A percentile compares a stretch with the other conserved stretches of the same genome.
Conservation (phyloP, 2,888 invertebrate species). For the Cryptocephalus moraei region DNA sequence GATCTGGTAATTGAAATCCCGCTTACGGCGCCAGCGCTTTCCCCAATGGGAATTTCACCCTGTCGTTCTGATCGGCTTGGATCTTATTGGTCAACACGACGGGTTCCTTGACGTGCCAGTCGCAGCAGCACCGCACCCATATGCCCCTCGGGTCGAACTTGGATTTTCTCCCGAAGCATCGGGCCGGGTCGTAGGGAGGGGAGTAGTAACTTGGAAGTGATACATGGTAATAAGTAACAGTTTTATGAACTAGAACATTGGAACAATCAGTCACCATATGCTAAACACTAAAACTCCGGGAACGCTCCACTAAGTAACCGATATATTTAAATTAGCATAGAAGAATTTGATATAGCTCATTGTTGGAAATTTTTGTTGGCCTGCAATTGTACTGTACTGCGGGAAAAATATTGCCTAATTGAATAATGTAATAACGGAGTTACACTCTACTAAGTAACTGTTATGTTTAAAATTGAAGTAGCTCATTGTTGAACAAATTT, state of each 20-base stretch:
- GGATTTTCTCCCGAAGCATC: conserved; percentile 40
- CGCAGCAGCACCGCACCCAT: conserved; percentile 37
- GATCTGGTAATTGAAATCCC: not conserved
- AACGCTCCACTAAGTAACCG: too few relatives aligned
- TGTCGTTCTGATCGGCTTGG: conserved; percentile 37
- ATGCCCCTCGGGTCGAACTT: conserved; percentile 41
- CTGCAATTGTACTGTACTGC: too few relatives aligned
- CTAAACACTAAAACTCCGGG: not conserved
- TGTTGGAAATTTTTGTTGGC: too few relatives aligned
- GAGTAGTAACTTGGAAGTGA: conserved; percentile 23
- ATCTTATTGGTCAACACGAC: conserved; percentile 34
- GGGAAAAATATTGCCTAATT: too few relatives aligned
- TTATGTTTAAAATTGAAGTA: too few relatives aligned
- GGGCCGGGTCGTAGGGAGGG: conserved; percentile 38
- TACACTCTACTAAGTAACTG: too few relatives aligned
- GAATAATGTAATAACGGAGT: too few relatives aligned
- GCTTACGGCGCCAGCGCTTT: conserved; percentile 37
- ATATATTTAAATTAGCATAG: too few relatives aligned
- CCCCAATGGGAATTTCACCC: conserved; percentile 35
- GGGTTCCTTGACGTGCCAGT: conserved; percentile 34
- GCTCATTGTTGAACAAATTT: too few relatives aligned
- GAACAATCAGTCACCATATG: not conserved
- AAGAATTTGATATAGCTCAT: too few relatives aligned
- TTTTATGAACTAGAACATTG: not conserved
- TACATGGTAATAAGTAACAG: not conserved